Evolutionary conservation across 2,113 vertebrate genomes (phyloP).

Genomic region (Solenodon paradoxus): DNA sequence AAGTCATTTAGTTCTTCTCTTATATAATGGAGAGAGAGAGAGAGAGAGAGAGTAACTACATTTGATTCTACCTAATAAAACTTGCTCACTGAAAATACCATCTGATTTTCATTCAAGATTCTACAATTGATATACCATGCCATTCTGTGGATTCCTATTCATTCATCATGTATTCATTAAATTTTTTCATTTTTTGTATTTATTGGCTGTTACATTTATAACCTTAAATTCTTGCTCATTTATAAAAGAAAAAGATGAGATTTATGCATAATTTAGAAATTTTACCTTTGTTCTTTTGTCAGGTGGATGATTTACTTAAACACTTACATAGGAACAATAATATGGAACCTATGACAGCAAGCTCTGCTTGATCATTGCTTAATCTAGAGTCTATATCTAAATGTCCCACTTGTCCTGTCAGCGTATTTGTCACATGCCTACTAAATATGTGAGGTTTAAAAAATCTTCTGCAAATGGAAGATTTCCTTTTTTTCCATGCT

Average conservation of each 20-base stretch:
- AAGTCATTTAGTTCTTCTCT: not conserved
- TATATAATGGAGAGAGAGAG: not conserved
- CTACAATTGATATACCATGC: not conserved
- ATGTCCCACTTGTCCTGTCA: not conserved
- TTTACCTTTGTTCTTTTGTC: conserved; percentile 12
- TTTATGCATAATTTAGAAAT: not conserved
- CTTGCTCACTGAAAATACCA: not conserved
- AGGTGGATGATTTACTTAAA: not conserved
- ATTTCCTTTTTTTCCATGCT: not conserved
- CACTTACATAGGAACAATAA: not conserved
- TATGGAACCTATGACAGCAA: not conserved
- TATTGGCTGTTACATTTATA: not conserved
- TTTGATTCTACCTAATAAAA: not conserved
- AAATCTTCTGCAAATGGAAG: not conserved
- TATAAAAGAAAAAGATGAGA: not conserved
- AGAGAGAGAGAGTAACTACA: not conserved
- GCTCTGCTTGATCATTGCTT: not conserved
- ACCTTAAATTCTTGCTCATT: not conserved
- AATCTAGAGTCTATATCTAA: not conserved
- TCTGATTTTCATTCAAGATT: not conserved
- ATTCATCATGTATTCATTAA: not conserved
- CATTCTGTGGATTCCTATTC: not conserved
- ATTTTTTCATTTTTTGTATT: not conserved
- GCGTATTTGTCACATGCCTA: not conserved
- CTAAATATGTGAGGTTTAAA: not conserved